Conservation (phyloP, 2,888 invertebrate genomes). For the Silvanus unidentatus region DNA sequence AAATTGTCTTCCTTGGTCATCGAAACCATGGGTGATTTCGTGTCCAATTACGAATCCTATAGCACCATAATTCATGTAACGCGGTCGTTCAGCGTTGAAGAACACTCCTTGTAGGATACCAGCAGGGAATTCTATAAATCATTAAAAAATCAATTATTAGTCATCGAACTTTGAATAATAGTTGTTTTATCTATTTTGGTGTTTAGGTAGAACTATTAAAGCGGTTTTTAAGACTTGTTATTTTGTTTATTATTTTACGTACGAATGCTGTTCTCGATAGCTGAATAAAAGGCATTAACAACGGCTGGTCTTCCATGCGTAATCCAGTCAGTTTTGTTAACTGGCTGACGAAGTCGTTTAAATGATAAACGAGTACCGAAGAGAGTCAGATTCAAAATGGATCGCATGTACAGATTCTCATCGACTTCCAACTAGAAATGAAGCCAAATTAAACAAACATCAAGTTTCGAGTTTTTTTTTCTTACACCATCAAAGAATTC, state of each 20-base stretch:
- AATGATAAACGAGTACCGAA: constrained; percentile 78
- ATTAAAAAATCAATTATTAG: constrained; percentile 4
- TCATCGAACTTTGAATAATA: too few relatives aligned
- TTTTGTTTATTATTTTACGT: constrained; percentile 53
- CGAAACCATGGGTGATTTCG: constrained; percentile 88
- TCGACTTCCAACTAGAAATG: constrained; percentile 61
- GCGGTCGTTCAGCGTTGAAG: constrained; percentile 81
- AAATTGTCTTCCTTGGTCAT: constrained; percentile 86
- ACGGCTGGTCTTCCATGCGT: constrained; percentile 78
- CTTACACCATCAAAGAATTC: constrained; percentile 70
- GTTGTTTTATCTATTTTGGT: not conserved
- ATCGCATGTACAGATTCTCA: constrained; percentile 64
- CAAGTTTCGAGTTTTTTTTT: too few relatives aligned
- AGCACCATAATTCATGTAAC: constrained; percentile 88
- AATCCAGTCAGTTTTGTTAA: constrained; percentile 82
- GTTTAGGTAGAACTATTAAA: not conserved
- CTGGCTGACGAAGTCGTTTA: constrained; percentile 67
- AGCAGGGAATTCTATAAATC: constrained; percentile 79
- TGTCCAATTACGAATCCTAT: constrained; percentile 90
- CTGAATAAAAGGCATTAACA: constrained; percentile 81
- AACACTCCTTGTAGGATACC: constrained; percentile 89
- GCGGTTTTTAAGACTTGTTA: too few relatives aligned
- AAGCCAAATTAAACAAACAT: too few relatives aligned
- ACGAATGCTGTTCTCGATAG: constrained; percentile 84
- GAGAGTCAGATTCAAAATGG: constrained; percentile 69